Evolutionary conservation across 1,140 invertebrate species (phyloP), one percentile per base, ranked within the genome.

Genomic region (Leptopilina clavipes): DNA sequence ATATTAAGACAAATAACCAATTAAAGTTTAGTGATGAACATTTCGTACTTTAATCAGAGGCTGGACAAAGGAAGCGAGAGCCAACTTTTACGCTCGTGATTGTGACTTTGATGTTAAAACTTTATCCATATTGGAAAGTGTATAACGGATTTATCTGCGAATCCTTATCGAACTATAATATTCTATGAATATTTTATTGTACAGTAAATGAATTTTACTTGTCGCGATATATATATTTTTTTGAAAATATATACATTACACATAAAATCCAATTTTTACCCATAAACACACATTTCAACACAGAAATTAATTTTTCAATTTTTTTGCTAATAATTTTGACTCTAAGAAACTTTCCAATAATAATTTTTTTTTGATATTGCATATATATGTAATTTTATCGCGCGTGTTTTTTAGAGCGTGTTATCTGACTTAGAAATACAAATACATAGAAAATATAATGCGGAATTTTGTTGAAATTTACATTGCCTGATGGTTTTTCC

Each of bases 381-480:
- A n/a, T n/a, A n/a, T n/a, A n/a, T n/a, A n/a, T n/a, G n/a, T n/a
- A 11, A 73, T 73, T 74, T 78, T 70, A 75, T 73, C 31, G 25
- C n/a, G n/a, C 12, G 14, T 48, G 59, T 43, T 76, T 65, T 65
- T 59, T 73, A 59, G 71, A 76, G 72, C 56, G 75, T 40, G 17
- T 79, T 79, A 76, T 75, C 75, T 18, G 5, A 40, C 12, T 9
- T 31, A 37, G 65, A 37, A 74, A 40, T 44, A 65, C 18, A 56
- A 74, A 59, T 22, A n/a, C n/a, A 25, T n/a, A 54, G 65, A 22
- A 44, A 25, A 45, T 44, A 18, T 19, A 8, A 31, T 2, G 9
- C 43, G 19, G 37, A 59, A 54, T 22, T n/a, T 59, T 10, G 9
- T 9, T 18, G 12, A 56, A 65, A 31, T 65, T 65, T 65, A 31